phyloP scores from a whole-genome alignment of 1,140 invertebrate species.

The Drosophila varians region DNA sequence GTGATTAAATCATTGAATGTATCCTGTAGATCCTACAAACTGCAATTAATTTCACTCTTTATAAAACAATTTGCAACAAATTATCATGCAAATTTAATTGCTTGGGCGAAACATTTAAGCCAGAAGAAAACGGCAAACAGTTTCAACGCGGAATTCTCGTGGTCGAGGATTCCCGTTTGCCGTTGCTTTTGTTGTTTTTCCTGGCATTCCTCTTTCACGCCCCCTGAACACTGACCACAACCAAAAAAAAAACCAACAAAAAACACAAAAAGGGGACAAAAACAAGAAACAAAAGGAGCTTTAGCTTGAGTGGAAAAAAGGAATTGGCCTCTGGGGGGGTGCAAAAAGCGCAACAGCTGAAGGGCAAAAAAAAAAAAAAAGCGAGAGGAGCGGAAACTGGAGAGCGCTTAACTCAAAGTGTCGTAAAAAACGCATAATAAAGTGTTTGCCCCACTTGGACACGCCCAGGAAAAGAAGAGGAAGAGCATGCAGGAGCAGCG shows the following conservation, averaged over 20 bases:
- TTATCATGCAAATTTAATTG: constrained; percentile 29
- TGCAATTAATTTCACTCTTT: constrained; percentile 12
- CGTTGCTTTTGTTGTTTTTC: constrained; percentile 15
- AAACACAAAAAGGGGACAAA: constrained; percentile 3
- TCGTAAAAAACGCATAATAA: constrained; percentile 74
- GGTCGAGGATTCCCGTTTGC: constrained; percentile 17
- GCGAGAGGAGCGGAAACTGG: constrained; percentile 4
- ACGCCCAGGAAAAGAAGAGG: constrained; percentile 17
- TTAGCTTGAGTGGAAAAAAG: constrained; percentile 38
- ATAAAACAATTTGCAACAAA: constrained; percentile 10
- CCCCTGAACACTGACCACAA: constrained; percentile 45
- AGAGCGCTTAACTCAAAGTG: constrained; percentile 58
- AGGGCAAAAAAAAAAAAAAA: constrained; percentile 42
- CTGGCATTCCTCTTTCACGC: constrained; percentile 44
- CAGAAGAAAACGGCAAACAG: neutral
- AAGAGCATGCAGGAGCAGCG: neutral
- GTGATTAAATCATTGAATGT: neutral
- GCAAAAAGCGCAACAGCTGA: constrained; percentile 66
- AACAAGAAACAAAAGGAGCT: constrained; percentile 3
- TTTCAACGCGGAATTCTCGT: constrained; percentile 23
- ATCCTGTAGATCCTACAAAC: neutral
- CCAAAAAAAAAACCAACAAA: constrained; percentile 38
- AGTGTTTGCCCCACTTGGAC: constrained; percentile 45
- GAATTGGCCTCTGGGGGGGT: constrained; percentile 50
- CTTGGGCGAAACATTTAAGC: constrained; percentile 23